These are phyloP conservation scores for Mythimna lalbum DNA, from an alignment of 2,888 invertebrate genomes.

Conservation along the genomic window DNA sequence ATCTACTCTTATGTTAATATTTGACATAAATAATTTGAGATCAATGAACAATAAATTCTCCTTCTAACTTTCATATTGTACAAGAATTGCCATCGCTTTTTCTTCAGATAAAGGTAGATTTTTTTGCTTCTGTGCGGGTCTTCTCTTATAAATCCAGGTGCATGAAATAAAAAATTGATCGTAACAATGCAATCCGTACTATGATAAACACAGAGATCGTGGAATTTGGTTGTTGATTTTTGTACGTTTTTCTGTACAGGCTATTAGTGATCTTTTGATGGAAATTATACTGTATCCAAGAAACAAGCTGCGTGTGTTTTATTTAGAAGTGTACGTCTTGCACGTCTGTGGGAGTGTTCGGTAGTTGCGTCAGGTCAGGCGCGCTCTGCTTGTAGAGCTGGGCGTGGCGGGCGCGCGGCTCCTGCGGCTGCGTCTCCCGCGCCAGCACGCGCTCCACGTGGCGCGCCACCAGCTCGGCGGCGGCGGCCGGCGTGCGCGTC, in stretches of 20 bases:
- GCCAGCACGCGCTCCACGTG: conserved; percentile 91
- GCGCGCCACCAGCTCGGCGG: conserved; percentile 89
- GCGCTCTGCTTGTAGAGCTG: conserved; percentile 79
- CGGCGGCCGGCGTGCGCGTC: conserved; percentile 86
- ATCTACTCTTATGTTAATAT: conserved; percentile 80
- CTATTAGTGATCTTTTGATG: conserved; percentile 15
- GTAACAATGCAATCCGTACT: conserved; percentile 77
- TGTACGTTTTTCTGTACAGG: conserved; percentile 55
- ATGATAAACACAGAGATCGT: conserved; percentile 77
- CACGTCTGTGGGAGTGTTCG: conserved; percentile 92
- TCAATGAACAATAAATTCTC: conserved; percentile 84
- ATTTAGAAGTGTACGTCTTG: conserved; percentile 91
- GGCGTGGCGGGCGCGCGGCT: conserved; percentile 77
- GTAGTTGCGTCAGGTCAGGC: conserved; percentile 82
- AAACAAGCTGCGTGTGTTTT: conserved; percentile 4
- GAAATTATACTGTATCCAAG: conserved; percentile 24
- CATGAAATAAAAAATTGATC: conserved; percentile 76
- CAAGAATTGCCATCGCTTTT: conserved; percentile 57
- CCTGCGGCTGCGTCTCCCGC: conserved; percentile 89
- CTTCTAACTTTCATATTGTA: conserved; percentile 67
- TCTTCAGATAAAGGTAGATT: conserved; percentile 47
- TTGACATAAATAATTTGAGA: conserved; percentile 89
- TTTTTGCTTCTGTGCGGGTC: conserved; percentile 68
- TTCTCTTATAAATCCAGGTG: conserved; percentile 81
- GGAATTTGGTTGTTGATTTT: conserved; percentile 68